Evolutionary conservation across 2,888 invertebrate species (phyloP).

Genomic region (Eudasyphora cyanicolor): DNA sequence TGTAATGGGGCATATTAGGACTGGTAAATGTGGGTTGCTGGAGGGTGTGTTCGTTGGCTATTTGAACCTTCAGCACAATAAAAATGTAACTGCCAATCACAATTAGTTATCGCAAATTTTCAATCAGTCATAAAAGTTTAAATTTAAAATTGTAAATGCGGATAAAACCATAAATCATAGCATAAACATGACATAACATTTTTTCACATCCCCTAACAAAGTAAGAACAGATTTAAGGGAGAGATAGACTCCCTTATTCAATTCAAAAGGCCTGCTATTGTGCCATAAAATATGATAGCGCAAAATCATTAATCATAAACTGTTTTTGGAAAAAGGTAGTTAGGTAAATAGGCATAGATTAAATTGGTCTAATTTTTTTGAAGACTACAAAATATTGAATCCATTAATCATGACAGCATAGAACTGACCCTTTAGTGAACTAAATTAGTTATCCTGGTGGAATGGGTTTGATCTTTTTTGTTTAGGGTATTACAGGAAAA

Average conservation of each 20-base stretch:
- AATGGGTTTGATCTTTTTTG: too few relatives aligned
- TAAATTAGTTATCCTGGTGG: too few relatives aligned
- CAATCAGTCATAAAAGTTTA: constrained; percentile 24
- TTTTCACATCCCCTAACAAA: neutral
- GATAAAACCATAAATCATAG: constrained; percentile 16
- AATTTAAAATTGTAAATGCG: constrained; percentile 26
- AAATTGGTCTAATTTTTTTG: too few relatives aligned
- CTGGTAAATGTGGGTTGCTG: too few relatives aligned
- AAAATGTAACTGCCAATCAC: constrained; percentile 35
- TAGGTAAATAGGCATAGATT: too few relatives aligned
- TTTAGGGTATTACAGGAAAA: too few relatives aligned
- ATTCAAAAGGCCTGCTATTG: neutral
- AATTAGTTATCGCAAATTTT: constrained; percentile 33
- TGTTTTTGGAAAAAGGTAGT: too few relatives aligned
- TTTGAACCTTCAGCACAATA: too few relatives aligned
- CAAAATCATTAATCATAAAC: neutral
- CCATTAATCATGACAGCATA: neutral
- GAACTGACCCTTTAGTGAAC: neutral
- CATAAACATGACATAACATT: constrained; percentile 8
- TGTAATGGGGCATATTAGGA: too few relatives aligned
- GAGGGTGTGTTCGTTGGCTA: too few relatives aligned
- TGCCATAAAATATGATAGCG: neutral
- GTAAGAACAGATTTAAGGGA: neutral
- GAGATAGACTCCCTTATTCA: neutral
- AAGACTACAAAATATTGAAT: too few relatives aligned